Evolutionary conservation across 2,888 invertebrate species (phyloP).

Genomic region (Pardosa pseudoannulata): DNA sequence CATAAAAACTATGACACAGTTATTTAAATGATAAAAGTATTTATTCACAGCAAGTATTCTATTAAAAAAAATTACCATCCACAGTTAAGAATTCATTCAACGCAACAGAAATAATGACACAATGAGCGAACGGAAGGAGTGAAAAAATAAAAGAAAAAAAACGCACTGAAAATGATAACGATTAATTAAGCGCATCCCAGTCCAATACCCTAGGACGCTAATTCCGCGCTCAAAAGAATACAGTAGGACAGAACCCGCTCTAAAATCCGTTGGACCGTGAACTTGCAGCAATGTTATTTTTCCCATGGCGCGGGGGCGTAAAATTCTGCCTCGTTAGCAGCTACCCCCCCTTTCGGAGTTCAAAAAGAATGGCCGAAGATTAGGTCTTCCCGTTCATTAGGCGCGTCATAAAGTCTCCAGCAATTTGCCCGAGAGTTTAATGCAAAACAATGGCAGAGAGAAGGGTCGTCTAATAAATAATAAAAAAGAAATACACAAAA

Average conservation of each 20-base stretch:
- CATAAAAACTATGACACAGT: conserved; percentile 10
- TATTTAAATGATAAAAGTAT: conserved; percentile 10
- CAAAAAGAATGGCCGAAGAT: conserved; percentile 56
- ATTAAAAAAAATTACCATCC: conserved; percentile 5
- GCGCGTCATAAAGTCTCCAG: conserved; percentile 58
- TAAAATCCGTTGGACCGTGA: conserved; percentile 48
- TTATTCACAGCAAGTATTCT: not conserved
- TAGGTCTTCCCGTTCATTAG: conserved; percentile 63
- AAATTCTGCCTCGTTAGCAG: conserved; percentile 46
- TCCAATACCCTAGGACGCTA: conserved; percentile 51
- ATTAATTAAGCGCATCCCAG: conserved; percentile 55
- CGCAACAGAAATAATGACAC: conserved; percentile 9
- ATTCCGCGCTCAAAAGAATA: conserved; percentile 53
- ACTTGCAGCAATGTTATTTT: conserved; percentile 35
- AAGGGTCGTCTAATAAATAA: conserved; percentile 32
- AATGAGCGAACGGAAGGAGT: not conserved
- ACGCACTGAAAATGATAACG: conserved; percentile 43
- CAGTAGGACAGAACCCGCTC: conserved; percentile 32
- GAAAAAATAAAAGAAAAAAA: not conserved
- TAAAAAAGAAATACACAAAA: conserved; percentile 1
- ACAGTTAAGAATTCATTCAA: conserved; percentile 17
- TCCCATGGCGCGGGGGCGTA: conserved; percentile 29
- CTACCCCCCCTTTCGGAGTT: not conserved
- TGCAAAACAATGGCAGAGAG: conserved; percentile 50
- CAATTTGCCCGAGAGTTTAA: conserved; percentile 65